These are phyloP conservation scores for Thymelicus sylvestris DNA, from an alignment of 2,888 invertebrate species.

Conservation along the genomic window DNA sequence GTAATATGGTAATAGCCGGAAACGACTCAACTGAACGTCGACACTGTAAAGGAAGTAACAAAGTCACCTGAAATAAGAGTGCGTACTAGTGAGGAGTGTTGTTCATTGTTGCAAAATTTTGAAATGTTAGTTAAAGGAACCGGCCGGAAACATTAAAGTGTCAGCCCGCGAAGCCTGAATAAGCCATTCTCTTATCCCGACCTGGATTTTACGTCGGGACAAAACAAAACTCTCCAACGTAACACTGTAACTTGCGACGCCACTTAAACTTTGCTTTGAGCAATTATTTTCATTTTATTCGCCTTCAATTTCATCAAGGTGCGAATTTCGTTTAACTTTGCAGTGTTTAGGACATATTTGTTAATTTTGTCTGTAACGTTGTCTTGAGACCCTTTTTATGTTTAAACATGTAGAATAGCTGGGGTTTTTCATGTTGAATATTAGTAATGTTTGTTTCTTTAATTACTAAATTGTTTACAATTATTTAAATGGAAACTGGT, in stretches of 20 bases:
- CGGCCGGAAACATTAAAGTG: slow-evolving; percentile 24
- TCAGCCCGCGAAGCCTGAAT: slow-evolving; percentile 25
- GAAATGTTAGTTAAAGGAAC: slow-evolving; percentile 18
- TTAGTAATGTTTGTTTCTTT: too few species aligned
- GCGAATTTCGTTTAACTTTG: slow-evolving; percentile 1
- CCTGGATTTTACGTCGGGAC: slow-evolving; percentile 32
- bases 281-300: slow-evolving; percentile 29
- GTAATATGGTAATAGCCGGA: too few species aligned
- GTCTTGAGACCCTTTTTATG: not conserved
- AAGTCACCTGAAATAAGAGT: not conserved
- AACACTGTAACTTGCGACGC: slow-evolving; percentile 26
- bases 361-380: not conserved
- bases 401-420: too few species aligned
- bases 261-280: slow-evolving; percentile 29
- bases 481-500: too few species aligned
- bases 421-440: too few species aligned
- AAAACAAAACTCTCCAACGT: slow-evolving; percentile 18
- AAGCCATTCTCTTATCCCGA: slow-evolving; percentile 29
- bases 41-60: too few species aligned
- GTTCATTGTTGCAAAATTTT: slow-evolving; percentile 17
- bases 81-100: not conserved
- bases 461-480: too few species aligned
- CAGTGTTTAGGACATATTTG: not conserved
- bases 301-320: slow-evolving; percentile 21
- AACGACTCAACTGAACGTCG: too few species aligned